These are phyloP conservation scores for Mungos mungo DNA, from an alignment of 2,113 vertebrate genomes.

Conservation along the genomic window DNA sequence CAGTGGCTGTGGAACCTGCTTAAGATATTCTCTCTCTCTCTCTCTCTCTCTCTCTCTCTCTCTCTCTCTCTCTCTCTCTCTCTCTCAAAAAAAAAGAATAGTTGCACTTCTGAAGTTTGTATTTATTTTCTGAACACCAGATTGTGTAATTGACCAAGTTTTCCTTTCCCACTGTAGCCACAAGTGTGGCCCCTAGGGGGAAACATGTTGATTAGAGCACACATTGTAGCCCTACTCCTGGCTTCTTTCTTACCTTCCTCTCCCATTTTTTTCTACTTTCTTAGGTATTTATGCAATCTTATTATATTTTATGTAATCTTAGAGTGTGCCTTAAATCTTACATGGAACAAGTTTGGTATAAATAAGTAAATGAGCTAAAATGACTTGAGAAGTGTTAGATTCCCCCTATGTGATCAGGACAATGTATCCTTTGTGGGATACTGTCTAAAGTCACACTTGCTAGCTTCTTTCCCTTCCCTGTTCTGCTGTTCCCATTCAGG, in stretches of 20 bases:
- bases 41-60: too few species aligned
- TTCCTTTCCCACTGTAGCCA: neutral
- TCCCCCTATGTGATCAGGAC: neutral
- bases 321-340: neutral
- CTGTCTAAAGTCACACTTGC: neutral
- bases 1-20: too few species aligned
- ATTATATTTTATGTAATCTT: neutral
- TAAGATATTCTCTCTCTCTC: too few species aligned
- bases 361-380: neutral
- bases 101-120: neutral
- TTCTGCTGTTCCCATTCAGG: too few species aligned
- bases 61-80: too few species aligned
- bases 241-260: neutral
- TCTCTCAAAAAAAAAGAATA: too few species aligned
- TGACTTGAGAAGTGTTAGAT: neutral
- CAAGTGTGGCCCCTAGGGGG: neutral
- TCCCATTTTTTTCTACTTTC: neutral
- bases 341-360: neutral
- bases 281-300: neutral
- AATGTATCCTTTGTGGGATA: neutral
- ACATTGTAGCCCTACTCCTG: neutral
- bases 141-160: neutral
- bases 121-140: slow-evolving; percentile 16
- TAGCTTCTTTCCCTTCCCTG: neutral
- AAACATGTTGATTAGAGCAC: neutral